Conservation (phyloP, 2,113 vertebrate species). For the Setophaga petechia region DNA sequence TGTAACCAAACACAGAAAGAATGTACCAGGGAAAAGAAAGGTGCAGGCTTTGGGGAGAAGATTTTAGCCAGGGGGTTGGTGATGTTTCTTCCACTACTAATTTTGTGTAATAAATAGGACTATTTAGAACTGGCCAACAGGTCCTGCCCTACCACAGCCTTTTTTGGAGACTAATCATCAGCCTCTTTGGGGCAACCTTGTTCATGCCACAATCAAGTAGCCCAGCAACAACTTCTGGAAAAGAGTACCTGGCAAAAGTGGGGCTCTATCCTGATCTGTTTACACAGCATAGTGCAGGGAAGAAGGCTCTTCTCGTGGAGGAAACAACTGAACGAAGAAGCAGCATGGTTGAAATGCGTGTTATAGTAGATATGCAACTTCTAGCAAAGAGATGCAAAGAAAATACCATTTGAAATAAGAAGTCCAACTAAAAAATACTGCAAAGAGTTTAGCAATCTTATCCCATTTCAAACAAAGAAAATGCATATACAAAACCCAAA, state of each 20-base stretch:
- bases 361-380: constrained; percentile 28
- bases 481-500: background rate
- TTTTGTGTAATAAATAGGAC: background rate
- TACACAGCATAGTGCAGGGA: background rate
- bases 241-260: background rate
- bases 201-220: background rate
- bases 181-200: background rate
- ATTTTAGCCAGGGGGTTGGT: fast-evolving
- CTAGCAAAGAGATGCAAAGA: constrained; percentile 4
- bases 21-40: background rate
- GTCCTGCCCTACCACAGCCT: background rate
- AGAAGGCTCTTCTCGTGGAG: background rate
- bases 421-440: background rate
- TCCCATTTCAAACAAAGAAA: constrained; percentile 14
- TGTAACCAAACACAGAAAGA: background rate
- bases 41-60: background rate
- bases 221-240: background rate
- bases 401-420: background rate
- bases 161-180: background rate
- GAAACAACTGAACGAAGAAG: constrained; percentile 26
- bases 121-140: background rate
- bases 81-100: background rate
- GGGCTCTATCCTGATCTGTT: background rate
- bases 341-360: background rate
- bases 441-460: background rate